phyloP scores from a whole-genome alignment of 2,888 invertebrate species.

The Nephrotoma guestfalica region DNA sequence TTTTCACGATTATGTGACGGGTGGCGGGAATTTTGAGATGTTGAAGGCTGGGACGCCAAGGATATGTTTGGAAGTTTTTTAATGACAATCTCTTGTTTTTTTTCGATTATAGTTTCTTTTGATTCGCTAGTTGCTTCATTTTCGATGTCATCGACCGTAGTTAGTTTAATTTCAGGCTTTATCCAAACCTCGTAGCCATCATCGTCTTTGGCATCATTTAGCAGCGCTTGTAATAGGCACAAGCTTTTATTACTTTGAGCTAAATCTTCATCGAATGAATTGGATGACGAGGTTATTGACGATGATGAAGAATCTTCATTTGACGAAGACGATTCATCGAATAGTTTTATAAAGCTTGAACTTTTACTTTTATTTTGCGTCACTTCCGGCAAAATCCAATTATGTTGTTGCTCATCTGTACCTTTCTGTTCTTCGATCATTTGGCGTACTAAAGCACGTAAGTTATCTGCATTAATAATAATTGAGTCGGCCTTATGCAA shows the following conservation, averaged over 20 bases:
- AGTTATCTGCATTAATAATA: neutral
- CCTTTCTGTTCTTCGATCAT: neutral
- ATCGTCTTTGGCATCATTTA: conserved; percentile 8
- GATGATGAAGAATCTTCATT: conserved; percentile 6
- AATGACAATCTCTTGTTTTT: conserved; percentile 19
- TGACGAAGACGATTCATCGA: neutral
- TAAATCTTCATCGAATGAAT: conserved; percentile 9
- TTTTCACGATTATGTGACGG: neutral
- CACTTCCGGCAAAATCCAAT: neutral
- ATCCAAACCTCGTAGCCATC: conserved; percentile 23
- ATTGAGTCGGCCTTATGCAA: neutral
- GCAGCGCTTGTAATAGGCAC: neutral
- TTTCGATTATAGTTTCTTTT: conserved; percentile 20
- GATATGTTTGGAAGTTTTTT: conserved; percentile 17
- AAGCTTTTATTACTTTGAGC: neutral
- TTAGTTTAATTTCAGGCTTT: conserved; percentile 23
- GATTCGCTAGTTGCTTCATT: conserved; percentile 16
- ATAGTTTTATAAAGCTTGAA: neutral
- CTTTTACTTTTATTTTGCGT: neutral
- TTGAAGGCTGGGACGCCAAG: neutral
- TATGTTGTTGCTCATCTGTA: neutral
- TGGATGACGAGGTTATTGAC: conserved; percentile 1
- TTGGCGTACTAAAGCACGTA: neutral
- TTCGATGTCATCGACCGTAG: conserved; percentile 23
- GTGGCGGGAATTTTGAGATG: neutral